Evolutionary conservation across 2,113 vertebrate species (phyloP).

Genomic region (Oreocharis arfaki): DNA sequence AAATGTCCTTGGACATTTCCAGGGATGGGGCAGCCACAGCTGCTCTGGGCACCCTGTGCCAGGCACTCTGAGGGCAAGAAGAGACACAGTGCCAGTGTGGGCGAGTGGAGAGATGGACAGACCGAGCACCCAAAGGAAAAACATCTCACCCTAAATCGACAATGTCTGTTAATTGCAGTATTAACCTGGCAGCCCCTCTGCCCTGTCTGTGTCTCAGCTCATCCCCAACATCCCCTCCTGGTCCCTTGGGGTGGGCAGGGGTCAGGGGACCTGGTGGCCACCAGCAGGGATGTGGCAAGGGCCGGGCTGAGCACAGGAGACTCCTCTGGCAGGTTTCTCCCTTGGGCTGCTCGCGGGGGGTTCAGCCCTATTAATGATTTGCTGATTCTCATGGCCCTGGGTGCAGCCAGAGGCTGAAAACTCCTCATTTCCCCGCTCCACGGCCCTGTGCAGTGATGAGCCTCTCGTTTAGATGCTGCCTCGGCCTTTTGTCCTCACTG

Average conservation of each 20-base stretch:
- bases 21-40: background rate
- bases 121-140: background rate
- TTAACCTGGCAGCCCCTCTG: background rate
- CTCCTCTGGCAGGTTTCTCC: background rate
- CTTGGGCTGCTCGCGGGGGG: background rate
- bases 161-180: background rate
- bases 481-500: background rate
- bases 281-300: rapidly evolving
- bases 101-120: background rate
- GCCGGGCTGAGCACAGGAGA: background rate
- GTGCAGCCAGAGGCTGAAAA: slow-evolving; percentile 62
- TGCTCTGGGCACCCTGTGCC: background rate
- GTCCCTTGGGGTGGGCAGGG: background rate
- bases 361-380: slow-evolving; percentile 42
- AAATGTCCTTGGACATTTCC: background rate
- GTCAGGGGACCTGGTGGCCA: background rate
- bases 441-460: background rate
- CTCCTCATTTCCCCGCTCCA: slow-evolving; percentile 44
- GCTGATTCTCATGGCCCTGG: slow-evolving; percentile 56
- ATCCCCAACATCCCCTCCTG: background rate
- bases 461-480: background rate
- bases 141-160: rapidly evolving
- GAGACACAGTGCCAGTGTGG: rapidly evolving
- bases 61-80: background rate
- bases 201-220: rapidly evolving